Conservation (phyloP, 2,113 vertebrate genomes). For the Halichoerus grypus region DNA sequence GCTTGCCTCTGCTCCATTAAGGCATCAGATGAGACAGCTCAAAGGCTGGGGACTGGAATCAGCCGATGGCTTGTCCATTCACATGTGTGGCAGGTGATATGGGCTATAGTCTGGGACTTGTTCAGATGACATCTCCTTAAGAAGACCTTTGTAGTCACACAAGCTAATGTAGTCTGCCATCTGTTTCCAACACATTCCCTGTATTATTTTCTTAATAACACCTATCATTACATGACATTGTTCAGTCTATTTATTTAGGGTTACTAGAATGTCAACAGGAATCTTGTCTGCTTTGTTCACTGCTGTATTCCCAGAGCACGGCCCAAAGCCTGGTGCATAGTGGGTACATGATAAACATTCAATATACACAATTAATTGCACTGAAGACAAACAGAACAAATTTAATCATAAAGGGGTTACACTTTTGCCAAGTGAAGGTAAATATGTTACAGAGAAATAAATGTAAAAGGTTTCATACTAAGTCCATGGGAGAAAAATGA, state of each 20-base stretch:
- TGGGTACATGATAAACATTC: neutral
- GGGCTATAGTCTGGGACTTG: neutral
- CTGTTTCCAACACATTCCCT: neutral
- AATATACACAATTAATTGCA: neutral
- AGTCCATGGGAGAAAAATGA: neutral
- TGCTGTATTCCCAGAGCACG: neutral
- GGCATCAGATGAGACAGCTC: neutral
- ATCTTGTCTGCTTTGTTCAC: neutral
- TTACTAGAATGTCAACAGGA: neutral
- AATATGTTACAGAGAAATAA: neutral
- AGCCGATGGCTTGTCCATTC: neutral
- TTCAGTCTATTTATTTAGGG: neutral
- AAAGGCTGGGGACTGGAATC: neutral
- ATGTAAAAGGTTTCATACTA: neutral
- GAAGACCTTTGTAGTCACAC: neutral
- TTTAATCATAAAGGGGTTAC: neutral
- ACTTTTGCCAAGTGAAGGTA: neutral
- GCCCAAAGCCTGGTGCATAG: neutral
- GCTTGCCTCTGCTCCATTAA: neutral
- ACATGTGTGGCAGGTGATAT: neutral
- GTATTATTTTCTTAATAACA: neutral
- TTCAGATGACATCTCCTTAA: neutral
- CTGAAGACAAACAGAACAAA: neutral
- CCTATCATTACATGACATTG: neutral
- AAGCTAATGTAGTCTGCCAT: neutral